Evolutionary conservation across 2,888 invertebrate species (phyloP).

Genomic region (Ormyrus labotus): DNA sequence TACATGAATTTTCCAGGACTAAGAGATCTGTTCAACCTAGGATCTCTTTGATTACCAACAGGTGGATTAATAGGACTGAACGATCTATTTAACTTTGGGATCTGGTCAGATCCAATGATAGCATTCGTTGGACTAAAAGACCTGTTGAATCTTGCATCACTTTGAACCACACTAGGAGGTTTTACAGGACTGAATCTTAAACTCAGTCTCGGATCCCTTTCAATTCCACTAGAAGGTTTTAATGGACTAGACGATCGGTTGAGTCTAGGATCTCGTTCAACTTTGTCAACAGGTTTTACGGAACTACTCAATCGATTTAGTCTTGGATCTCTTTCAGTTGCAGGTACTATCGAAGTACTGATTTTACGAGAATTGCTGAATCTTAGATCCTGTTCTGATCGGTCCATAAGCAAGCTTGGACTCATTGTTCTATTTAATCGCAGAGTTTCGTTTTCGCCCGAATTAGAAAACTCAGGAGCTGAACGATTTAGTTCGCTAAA

Average conservation of each 20-base stretch:
- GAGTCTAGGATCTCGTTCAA: background rate
- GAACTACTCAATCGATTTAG: background rate
- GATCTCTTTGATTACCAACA: background rate
- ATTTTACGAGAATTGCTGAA: background rate
- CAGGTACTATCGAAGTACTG: too few species aligned
- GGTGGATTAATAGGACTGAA: background rate
- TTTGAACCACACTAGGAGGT: too few species aligned
- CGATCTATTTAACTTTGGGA: conserved; percentile 24
- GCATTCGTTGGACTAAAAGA: conserved; percentile 1
- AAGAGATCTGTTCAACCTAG: conserved; percentile 16
- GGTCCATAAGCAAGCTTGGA: too few species aligned
- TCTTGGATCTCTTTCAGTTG: background rate
- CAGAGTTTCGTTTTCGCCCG: too few species aligned
- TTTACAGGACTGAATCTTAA: background rate
- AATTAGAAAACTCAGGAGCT: too few species aligned
- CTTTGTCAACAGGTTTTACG: background rate
- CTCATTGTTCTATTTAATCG: too few species aligned
- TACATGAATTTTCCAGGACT: background rate
- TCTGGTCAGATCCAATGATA: background rate
- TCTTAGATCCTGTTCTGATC: too few species aligned
- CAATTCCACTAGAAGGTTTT: background rate
- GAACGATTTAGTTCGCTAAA: too few species aligned
- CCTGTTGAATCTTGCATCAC: conserved; percentile 11
- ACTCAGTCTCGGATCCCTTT: conserved; percentile 24
- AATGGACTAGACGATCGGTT: conserved; percentile 16